These are phyloP conservation scores for Brenthis ino DNA, from an alignment of 2,888 invertebrate genomes.

Conservation along the genomic window DNA sequence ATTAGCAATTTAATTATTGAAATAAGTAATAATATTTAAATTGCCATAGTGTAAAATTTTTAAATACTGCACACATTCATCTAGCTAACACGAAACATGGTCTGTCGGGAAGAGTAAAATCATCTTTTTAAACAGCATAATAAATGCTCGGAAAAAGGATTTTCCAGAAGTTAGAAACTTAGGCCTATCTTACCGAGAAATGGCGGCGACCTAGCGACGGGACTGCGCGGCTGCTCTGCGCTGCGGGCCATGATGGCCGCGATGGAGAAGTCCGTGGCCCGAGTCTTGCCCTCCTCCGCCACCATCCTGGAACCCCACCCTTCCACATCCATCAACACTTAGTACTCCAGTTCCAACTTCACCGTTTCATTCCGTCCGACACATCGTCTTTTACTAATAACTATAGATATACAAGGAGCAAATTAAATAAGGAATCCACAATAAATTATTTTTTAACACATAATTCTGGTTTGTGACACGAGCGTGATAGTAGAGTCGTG, in stretches of 20 bases:
- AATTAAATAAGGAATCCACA: slow-evolving; percentile 10
- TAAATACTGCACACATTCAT: no score
- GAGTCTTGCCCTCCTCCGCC: slow-evolving; percentile 75
- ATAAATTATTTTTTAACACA: slow-evolving; percentile 32
- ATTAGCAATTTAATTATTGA: no score
- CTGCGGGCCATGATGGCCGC: slow-evolving; percentile 95
- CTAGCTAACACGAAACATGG: no score
- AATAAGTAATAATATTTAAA: no score
- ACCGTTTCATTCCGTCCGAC: slow-evolving; percentile 67
- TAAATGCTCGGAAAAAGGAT: not conserved
- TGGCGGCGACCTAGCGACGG: slow-evolving; percentile 71
- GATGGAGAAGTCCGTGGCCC: slow-evolving; percentile 97
- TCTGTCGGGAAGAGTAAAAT: no score
- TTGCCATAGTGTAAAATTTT: no score
- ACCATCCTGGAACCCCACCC: slow-evolving; percentile 78
- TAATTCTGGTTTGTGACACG: slow-evolving; percentile 27
- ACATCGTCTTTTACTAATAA: slow-evolving; percentile 52
- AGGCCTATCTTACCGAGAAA: slow-evolving; percentile 72
- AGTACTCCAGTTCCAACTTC: slow-evolving; percentile 50
- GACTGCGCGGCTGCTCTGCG: slow-evolving; percentile 73
- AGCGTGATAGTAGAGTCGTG: slow-evolving; percentile 33
- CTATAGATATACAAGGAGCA: slow-evolving; percentile 17
- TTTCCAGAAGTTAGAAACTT: slow-evolving; percentile 40
- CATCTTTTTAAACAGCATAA: no score
- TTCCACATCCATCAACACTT: slow-evolving; percentile 79